A percentile compares a stretch with the other conserved stretches of the same genome.
phyloP scores from a whole-genome alignment of 1,140 invertebrate species.

The Chrysopa pallens region DNA sequence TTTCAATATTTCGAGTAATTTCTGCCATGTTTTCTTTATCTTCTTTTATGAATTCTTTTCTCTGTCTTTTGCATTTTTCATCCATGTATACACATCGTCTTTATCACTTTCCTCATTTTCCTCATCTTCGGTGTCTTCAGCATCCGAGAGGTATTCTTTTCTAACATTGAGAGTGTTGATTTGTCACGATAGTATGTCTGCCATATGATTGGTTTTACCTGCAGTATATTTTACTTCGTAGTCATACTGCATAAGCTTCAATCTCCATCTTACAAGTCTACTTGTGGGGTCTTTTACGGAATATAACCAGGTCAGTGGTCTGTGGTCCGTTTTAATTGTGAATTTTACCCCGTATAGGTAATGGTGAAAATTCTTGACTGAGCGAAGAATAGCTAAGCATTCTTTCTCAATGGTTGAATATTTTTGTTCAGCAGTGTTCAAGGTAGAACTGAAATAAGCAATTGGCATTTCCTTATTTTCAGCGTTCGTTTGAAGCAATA shows the following conservation, averaged over 20 bases:
- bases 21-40: no score
- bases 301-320: conserved; percentile 26
- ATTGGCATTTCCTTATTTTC: conserved; percentile 13
- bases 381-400: background rate
- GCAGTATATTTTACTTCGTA: conserved; percentile 15
- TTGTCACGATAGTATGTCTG: no score
- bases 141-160: no score
- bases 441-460: conserved; percentile 9
- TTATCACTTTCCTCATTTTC: no score
- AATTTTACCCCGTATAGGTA: conserved; percentile 29
- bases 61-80: no score
- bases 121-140: no score
- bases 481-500: conserved; percentile 15
- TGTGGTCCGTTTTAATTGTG: conserved; percentile 28
- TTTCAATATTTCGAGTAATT: no score
- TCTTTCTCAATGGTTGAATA: conserved; percentile 3
- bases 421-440: conserved; percentile 3
- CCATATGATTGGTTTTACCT: conserved; percentile 8
- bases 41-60: no score
- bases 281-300: conserved; percentile 21
- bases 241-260: conserved; percentile 18
- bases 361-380: background rate
- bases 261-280: conserved; percentile 13
- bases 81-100: no score
- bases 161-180: no score